These are phyloP conservation scores for Orchesellides sinensis DNA, from an alignment of 2,888 invertebrate genomes.

Conservation along the genomic window DNA sequence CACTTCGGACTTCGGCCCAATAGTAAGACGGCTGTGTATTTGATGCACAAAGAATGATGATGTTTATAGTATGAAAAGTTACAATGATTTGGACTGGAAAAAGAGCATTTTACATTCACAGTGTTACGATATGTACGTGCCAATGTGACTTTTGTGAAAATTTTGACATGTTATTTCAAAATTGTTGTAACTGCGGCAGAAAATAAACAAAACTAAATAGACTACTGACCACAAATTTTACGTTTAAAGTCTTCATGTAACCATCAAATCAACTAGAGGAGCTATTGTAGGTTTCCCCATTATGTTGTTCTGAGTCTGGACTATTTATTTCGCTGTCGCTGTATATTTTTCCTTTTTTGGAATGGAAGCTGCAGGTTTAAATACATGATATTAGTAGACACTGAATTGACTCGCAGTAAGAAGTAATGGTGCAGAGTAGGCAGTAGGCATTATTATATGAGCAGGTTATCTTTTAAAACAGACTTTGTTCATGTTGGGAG, in stretches of 20 bases:
- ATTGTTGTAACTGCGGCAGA: not conserved
- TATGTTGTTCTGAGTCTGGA: slow-evolving; percentile 10
- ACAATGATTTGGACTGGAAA: too few species aligned
- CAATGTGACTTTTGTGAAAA: not conserved
- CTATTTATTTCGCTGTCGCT: slow-evolving; percentile 37
- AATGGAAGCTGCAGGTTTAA: slow-evolving; percentile 34
- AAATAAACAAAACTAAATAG: not conserved
- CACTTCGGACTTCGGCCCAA: too few species aligned
- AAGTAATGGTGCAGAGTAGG: not conserved
- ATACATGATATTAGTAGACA: not conserved
- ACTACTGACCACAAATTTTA: too few species aligned
- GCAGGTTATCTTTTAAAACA: not conserved
- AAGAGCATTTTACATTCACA: too few species aligned
- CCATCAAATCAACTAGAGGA: not conserved
- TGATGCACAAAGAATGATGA: too few species aligned
- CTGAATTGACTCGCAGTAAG: too few species aligned
- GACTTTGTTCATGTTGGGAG: not conserved
- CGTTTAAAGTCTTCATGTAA: not conserved
- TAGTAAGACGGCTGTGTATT: too few species aligned
- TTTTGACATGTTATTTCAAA: not conserved
- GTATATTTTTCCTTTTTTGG: slow-evolving; percentile 26
- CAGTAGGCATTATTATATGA: not conserved
- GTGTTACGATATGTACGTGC: too few species aligned
- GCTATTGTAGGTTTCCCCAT: not conserved
- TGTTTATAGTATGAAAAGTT: too few species aligned